Percentiles rank a stretch among this genome's conserved stretches.
phyloP scores from a whole-genome alignment of 2,888 invertebrate genomes.

The Embidobia sp. region DNA sequence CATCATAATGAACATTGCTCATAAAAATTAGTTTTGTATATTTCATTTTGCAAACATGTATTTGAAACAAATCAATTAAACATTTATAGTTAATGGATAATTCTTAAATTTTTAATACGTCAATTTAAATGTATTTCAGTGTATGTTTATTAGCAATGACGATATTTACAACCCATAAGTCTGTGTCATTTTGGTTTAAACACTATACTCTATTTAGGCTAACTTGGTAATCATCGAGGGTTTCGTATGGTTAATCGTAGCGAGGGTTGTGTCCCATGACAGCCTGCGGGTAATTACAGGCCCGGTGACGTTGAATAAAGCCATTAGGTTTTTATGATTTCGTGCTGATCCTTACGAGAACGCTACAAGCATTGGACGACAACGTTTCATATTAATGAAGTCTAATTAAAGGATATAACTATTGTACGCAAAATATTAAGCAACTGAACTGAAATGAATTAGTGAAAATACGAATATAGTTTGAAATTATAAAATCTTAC shows the following conservation, averaged over 20 bases:
- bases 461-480: no score
- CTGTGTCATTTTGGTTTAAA: constrained; percentile 76
- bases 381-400: constrained; percentile 62
- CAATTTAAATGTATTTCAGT: no score
- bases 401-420: constrained; percentile 56
- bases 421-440: constrained; percentile 41
- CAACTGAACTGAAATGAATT: no score
- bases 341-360: constrained; percentile 53
- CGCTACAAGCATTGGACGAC: constrained; percentile 26
- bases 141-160: constrained; percentile 47
- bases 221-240: constrained; percentile 79
- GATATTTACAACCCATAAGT: constrained; percentile 70
- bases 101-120: no score
- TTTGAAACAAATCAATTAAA: no score
- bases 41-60: no score
- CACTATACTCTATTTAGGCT: constrained; percentile 79
- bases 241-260: constrained; percentile 73
- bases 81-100: no score
- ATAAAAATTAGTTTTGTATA: no score
- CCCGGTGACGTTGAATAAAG: constrained; percentile 79
- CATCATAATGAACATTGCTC: no score
- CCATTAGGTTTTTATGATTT: constrained; percentile 77
- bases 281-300: constrained; percentile 80
- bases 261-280: constrained; percentile 71
- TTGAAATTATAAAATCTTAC: no score